phyloP scores from a whole-genome alignment of 2,113 vertebrate species.

The Colistium nudipinnis region DNA sequence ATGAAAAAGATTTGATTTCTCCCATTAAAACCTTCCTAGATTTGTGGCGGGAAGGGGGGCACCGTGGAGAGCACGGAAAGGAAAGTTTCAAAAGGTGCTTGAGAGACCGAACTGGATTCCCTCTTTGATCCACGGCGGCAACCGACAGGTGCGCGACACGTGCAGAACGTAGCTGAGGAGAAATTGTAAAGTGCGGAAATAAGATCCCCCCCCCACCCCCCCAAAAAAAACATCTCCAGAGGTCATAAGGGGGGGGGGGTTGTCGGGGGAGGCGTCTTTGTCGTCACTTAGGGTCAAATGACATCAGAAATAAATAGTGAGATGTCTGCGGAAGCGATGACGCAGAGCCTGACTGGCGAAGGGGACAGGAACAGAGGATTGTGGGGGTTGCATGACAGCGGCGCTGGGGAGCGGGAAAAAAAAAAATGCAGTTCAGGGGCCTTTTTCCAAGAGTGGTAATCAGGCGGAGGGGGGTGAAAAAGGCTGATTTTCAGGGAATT shows the following conservation, averaged over 20 bases:
- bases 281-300: constrained; percentile 11
- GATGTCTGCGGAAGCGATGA: neutral
- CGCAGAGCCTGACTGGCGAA: constrained; percentile 13
- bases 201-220: too few species aligned
- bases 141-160: neutral
- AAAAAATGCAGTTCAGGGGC: constrained; percentile 89
- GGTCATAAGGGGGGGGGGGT: too few species aligned
- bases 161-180: neutral
- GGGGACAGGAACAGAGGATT: constrained; percentile 53
- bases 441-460: constrained; percentile 92
- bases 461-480: constrained; percentile 96
- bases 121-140: neutral
- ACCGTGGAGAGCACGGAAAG: neutral
- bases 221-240: too few species aligned
- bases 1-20: constrained; percentile 7
- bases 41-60: too few species aligned
- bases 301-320: constrained; percentile 5
- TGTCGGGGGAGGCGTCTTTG: neutral
- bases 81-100: neutral
- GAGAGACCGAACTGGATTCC: neutral
- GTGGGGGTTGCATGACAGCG: constrained; percentile 84
- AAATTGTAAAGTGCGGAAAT: too few species aligned
- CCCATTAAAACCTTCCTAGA: neutral
- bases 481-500: constrained; percentile 99
- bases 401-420: constrained; percentile 70